These are phyloP conservation scores for Stegostoma tigrinum DNA, from an alignment of 2,113 vertebrate genomes.

Conservation along the genomic window DNA sequence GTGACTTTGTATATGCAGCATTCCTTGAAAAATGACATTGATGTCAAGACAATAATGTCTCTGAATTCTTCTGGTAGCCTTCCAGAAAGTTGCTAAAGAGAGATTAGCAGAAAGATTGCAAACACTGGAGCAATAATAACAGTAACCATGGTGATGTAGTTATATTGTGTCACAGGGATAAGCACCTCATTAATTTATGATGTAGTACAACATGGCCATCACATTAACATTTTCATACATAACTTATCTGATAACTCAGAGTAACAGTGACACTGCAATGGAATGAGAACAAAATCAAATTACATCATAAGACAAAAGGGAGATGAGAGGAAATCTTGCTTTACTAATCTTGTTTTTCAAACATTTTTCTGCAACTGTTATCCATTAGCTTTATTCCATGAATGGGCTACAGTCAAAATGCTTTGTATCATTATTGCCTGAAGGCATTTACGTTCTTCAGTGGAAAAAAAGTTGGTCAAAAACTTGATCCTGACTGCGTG, in stretches of 20 bases:
- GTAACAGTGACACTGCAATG: not conserved
- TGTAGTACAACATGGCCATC: not conserved
- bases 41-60: not conserved
- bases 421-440: not conserved
- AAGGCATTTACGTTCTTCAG: not conserved
- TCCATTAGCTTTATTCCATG: not conserved
- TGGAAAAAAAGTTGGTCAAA: not conserved
- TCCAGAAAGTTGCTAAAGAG: not conserved
- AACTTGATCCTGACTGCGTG: not conserved
- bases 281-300: not conserved
- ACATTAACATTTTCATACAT: not conserved
- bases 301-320: not conserved
- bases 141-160: not conserved
- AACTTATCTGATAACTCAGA: not conserved
- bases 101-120: not conserved
- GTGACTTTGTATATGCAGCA: not conserved
- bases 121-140: not conserved
- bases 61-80: not conserved
- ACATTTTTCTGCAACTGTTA: not conserved
- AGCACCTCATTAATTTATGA: not conserved
- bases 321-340: not conserved
- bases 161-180: not conserved
- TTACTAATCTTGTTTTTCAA: not conserved
- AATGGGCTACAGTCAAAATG: not conserved
- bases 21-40: not conserved